These are phyloP conservation scores for Catharus fuscescens DNA, from an alignment of 2,113 vertebrate genomes.

Conservation along the genomic window DNA sequence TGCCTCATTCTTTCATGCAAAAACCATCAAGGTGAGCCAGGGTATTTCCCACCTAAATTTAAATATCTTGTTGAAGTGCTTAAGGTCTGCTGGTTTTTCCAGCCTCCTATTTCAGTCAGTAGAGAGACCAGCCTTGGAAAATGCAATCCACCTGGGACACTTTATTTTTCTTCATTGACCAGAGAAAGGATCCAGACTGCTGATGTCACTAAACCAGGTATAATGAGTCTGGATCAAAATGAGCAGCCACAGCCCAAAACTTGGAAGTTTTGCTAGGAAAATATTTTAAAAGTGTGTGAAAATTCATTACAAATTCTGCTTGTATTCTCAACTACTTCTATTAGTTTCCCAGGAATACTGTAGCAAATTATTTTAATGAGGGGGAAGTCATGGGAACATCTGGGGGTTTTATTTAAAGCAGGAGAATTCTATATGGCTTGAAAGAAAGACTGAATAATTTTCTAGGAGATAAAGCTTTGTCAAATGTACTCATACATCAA, in stretches of 20 bases:
- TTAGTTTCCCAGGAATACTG: constrained; percentile 43
- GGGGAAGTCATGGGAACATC: constrained; percentile 46
- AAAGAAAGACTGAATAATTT: constrained; percentile 45
- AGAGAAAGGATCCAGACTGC: neutral
- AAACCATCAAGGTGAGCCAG: neutral
- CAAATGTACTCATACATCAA: neutral
- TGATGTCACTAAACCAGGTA: neutral
- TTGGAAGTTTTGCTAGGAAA: neutral
- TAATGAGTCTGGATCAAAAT: neutral
- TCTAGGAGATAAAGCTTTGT: constrained; percentile 4
- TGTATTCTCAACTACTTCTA: constrained; percentile 18
- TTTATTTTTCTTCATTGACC: neutral
- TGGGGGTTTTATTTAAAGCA: constrained; percentile 51
- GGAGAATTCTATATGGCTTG: constrained; percentile 31
- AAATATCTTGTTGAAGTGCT: neutral
- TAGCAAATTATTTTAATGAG: constrained; percentile 58
- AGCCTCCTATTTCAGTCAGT: neutral
- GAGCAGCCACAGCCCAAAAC: neutral
- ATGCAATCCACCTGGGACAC: neutral
- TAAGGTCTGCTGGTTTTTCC: neutral
- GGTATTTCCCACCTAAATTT: neutral
- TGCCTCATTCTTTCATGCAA: neutral
- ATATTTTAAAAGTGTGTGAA: neutral
- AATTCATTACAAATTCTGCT: constrained; percentile 37
- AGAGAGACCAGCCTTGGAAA: neutral